Conservation (phyloP, 2,888 invertebrate species). For the Drosophila mayaguana region DNA sequence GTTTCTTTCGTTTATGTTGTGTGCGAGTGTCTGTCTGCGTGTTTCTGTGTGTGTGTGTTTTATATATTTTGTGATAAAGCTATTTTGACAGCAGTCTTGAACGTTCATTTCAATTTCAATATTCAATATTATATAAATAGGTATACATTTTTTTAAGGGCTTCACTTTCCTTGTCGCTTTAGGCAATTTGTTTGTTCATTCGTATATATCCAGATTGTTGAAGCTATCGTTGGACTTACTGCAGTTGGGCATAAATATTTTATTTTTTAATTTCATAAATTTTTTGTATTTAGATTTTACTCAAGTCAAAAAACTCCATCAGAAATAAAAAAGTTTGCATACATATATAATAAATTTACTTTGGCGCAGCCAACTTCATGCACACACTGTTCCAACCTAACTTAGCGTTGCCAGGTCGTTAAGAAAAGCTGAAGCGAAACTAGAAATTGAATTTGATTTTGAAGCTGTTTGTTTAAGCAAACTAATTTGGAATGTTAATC, state of each 20-base stretch:
- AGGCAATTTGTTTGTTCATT: neutral
- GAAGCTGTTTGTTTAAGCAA: neutral
- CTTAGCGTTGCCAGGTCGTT: neutral
- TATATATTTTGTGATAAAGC: conserved; percentile 73
- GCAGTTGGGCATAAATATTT: conserved; percentile 41
- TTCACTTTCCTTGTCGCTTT: conserved; percentile 23
- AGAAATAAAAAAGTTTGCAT: neutral
- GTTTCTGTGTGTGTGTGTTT: conserved; percentile 30
- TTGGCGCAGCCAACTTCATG: conserved; percentile 22
- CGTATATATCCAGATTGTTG: conserved; percentile 22
- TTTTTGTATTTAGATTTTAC: neutral
- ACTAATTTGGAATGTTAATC: conserved; percentile 12
- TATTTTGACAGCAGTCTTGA: conserved; percentile 83
- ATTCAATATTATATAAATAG: conserved; percentile 80
- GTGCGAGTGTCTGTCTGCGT: conserved; percentile 21
- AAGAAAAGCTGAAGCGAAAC: neutral
- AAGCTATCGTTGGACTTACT: conserved; percentile 34
- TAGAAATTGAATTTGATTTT: neutral
- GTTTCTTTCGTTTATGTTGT: conserved; percentile 13
- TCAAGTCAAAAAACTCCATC: neutral
- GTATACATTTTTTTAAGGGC: conserved; percentile 67
- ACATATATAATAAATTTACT: neutral
- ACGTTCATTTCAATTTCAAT: conserved; percentile 79
- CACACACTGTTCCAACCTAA: neutral
- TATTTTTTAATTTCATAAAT: neutral